Evolutionary conservation across 2,113 vertebrate species (phyloP).

Genomic region (Microcebus griseorufus): DNA sequence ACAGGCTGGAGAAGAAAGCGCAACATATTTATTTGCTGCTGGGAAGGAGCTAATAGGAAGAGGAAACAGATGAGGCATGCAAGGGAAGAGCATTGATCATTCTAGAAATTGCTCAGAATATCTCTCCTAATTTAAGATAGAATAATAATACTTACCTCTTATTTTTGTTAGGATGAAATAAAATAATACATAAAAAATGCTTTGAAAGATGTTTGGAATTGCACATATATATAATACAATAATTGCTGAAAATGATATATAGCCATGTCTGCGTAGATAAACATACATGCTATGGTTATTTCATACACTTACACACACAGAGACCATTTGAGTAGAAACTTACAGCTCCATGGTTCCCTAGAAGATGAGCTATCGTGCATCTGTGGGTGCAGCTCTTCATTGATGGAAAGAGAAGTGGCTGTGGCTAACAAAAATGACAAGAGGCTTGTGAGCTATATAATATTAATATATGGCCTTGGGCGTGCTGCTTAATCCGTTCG

Average conservation of each 20-base stretch:
- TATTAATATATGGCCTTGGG: not conserved
- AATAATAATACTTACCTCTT: not conserved
- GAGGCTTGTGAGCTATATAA: not conserved
- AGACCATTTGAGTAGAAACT: not conserved
- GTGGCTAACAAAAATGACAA: not conserved
- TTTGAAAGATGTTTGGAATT: not conserved
- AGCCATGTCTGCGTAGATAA: not conserved
- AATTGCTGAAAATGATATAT: not conserved
- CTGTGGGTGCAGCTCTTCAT: not conserved
- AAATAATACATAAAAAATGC: not conserved
- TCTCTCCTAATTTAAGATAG: not conserved
- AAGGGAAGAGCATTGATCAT: not conserved
- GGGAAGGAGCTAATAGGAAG: not conserved
- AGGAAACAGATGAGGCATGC: not conserved
- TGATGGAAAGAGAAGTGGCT: not conserved
- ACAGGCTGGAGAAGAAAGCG: not conserved
- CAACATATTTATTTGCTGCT: not conserved
- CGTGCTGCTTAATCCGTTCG: not conserved
- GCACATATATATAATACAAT: not conserved
- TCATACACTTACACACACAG: not conserved
- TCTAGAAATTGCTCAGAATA: not conserved
- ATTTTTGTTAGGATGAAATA: not conserved
- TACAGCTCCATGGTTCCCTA: not conserved
- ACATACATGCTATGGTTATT: not conserved
- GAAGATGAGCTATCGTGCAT: not conserved